phyloP scores from a whole-genome alignment of 2,888 invertebrate genomes.

The Pristionchus japonicus region DNA sequence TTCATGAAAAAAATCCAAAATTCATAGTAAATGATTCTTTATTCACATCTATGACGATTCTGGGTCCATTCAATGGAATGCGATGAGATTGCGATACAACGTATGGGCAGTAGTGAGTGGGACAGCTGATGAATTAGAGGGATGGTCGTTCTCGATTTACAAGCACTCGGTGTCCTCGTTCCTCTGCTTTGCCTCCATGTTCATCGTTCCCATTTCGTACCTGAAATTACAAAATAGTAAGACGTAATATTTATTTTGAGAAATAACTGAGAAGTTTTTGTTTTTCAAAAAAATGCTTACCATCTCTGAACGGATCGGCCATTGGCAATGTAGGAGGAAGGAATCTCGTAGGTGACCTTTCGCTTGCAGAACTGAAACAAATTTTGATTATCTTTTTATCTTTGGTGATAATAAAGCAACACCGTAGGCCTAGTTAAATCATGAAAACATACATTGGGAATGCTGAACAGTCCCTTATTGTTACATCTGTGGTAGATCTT shows the following conservation, averaged over 20 bases:
- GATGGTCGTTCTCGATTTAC: background rate
- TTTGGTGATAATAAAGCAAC: background rate
- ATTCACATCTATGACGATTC: background rate
- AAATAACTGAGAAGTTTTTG: too few species aligned
- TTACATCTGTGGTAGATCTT: conserved; percentile 48
- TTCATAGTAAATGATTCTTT: too few species aligned
- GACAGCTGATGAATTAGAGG: background rate
- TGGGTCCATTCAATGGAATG: background rate
- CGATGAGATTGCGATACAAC: conserved; percentile 22
- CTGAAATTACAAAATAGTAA: background rate
- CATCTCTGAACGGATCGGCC: conserved; percentile 26
- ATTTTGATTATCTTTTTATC: too few species aligned
- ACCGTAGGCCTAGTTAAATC: background rate
- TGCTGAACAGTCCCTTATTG: conserved; percentile 44
- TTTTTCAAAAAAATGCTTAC: background rate
- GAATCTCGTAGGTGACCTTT: conserved; percentile 46
- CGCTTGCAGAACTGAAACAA: conserved; percentile 46
- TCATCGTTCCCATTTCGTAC: conserved; percentile 47
- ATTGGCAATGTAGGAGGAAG: conserved; percentile 37
- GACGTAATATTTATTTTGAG: background rate
- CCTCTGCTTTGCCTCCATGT: conserved; percentile 47
- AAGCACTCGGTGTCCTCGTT: conserved; percentile 45
- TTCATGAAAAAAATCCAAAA: too few species aligned
- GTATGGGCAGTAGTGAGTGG: conserved; percentile 9
- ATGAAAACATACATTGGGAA: conserved; percentile 27